Evolutionary conservation across 2,797 vertebrate genomes (phyloP), one percentile per base, ranked within the genome.

Genomic region (Furcifer pardalis): DNA sequence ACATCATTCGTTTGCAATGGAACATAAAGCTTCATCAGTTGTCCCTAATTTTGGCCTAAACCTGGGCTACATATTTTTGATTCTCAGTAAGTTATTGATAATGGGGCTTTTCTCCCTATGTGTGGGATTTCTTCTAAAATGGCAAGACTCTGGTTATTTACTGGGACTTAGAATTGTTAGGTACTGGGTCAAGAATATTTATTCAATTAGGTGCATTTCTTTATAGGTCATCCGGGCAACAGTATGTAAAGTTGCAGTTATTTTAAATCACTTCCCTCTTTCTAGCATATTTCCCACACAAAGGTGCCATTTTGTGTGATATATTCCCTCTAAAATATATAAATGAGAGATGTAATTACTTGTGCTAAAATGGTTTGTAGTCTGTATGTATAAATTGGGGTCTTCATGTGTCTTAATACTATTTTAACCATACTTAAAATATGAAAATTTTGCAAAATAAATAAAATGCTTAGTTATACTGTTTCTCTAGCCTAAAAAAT

Each of bases 141-240:
- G 77, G 27, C 37, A 83, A n/a, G 13, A 37, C 7, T 21, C 35
- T 5, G 13, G 25, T 4, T 75, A 66, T 10, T 44, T 62, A 32
- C 2, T 44, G 19, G 69, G 35, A 82, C 13, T 63, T 46, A 56
- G 10, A 71, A 56, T 71, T 32, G 23, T 59, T 80, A 17, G 27
- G 32, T 37, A 49, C 30, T 52, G 19, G 62, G 49, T 40, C 10
- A 4, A 4, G 21, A 3, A 63, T 32, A n/a, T 27, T 37, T 49
- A 25, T 46, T 60, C 46, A 27, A 74, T 37, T 21, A 23, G 46
- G 91, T 82, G 63, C 3, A 5, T 91, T 86, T 88, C 80, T 82
- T 88, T 91, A 87, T 85, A 94, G 88, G 87, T 92, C 89, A 85
- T 93, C 82, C 88, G 74, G 84, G 44, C 82, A 91, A 56, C 86